Evolutionary conservation across 2,888 invertebrate species (phyloP).

Genomic region (Agrenia bidenticulata): DNA sequence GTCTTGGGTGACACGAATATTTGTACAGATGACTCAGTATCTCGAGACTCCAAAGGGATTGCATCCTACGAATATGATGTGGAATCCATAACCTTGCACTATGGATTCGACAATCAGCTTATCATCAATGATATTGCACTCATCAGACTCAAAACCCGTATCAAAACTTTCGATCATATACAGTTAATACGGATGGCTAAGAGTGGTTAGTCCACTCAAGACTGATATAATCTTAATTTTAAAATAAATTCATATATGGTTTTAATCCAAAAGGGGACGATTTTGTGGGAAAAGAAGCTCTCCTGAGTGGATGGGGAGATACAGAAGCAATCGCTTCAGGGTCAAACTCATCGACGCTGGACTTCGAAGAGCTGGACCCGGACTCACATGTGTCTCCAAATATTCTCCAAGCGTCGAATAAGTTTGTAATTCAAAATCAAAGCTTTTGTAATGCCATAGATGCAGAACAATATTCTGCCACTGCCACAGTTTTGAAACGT

Average conservation of each 20-base stretch:
- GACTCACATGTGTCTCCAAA: constrained; percentile 12
- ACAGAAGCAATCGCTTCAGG: background rate
- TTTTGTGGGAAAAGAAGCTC: constrained; percentile 34
- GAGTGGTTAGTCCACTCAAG: constrained; percentile 15
- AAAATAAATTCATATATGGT: too few relatives aligned
- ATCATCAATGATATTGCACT: constrained; percentile 48
- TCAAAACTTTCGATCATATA: constrained; percentile 38
- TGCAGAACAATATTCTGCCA: constrained; percentile 27
- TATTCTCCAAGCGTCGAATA: constrained; percentile 35
- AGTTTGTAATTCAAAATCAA: constrained; percentile 39
- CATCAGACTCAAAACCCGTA: constrained; percentile 37
- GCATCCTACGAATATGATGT: constrained; percentile 39
- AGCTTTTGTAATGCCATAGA: constrained; percentile 33
- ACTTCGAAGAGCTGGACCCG: background rate
- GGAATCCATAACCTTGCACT: constrained; percentile 44
- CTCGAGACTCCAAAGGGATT: background rate
- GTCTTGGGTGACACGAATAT: constrained; percentile 48
- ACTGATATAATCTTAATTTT: background rate
- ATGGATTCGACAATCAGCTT: constrained; percentile 41
- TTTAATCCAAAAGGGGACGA: constrained; percentile 23
- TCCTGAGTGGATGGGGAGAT: constrained; percentile 46
- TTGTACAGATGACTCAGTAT: constrained; percentile 35
- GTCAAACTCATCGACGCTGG: background rate
- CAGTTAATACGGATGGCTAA: constrained; percentile 37
- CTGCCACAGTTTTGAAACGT: constrained; percentile 18